These are phyloP conservation scores for Zonitis immaculata DNA, from an alignment of 2,888 invertebrate species.

Conservation along the genomic window DNA sequence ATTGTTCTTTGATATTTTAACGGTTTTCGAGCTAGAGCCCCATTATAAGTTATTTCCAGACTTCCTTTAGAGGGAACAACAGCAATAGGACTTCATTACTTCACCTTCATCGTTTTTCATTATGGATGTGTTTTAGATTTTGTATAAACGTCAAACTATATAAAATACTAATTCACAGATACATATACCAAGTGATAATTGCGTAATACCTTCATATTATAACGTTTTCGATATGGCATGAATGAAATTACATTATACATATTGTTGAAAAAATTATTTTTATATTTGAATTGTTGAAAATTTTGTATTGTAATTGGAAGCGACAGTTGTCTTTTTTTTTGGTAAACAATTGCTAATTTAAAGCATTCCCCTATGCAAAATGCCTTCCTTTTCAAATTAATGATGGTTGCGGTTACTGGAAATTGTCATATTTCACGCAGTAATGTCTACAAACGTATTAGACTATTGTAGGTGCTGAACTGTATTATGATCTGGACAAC, in stretches of 20 bases:
- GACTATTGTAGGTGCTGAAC: slow-evolving; percentile 20
- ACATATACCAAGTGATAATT: no score
- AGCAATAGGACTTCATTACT: slow-evolving; percentile 20
- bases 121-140: slow-evolving; percentile 27
- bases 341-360: not conserved
- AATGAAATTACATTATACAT: no score
- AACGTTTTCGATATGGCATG: no score
- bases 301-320: not conserved
- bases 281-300: no score
- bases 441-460: slow-evolving; percentile 20
- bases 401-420: slow-evolving; percentile 12
- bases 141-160: slow-evolving; percentile 22
- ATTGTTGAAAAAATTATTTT: no score
- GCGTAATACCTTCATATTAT: no score
- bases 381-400: slow-evolving; percentile 6
- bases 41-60: slow-evolving; percentile 22
- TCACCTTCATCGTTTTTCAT: slow-evolving; percentile 19
- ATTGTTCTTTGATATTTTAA: slow-evolving; percentile 19
- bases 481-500: slow-evolving; percentile 20
- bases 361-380: not conserved
- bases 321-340: not conserved
- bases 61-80: slow-evolving; percentile 21
- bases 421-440: slow-evolving; percentile 16
- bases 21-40: slow-evolving; percentile 17
- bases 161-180: no score